Conservation (phyloP, 2,888 invertebrate species). For the Apotomis turbidana region DNA sequence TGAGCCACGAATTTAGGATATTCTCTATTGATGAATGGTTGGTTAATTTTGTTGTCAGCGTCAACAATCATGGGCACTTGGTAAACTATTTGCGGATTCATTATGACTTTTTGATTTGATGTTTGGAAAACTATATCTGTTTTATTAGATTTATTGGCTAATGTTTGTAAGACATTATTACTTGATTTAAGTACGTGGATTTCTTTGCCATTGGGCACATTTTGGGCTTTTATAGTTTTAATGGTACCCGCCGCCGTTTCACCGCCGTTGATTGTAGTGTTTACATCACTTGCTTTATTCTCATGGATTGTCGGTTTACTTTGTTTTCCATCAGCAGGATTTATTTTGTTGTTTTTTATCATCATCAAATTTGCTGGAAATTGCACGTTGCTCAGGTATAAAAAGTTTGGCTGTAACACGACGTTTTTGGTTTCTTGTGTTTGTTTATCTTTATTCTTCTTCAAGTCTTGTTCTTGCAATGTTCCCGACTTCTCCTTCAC, state of each 20-base stretch:
- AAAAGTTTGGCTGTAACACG: constrained; percentile 73
- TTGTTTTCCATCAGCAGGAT: constrained; percentile 56
- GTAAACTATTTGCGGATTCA: constrained; percentile 73
- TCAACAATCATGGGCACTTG: constrained; percentile 74
- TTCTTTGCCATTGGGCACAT: constrained; percentile 58
- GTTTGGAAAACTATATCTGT: constrained; percentile 64
- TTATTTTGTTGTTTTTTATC: constrained; percentile 71
- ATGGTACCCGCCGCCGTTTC: constrained; percentile 53
- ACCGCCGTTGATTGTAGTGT: constrained; percentile 43
- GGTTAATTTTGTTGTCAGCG: constrained; percentile 60
- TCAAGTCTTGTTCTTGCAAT: constrained; percentile 71
- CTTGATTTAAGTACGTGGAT: constrained; percentile 65
- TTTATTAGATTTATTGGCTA: constrained; percentile 63
- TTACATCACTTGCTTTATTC: constrained; percentile 53
- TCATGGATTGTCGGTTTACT: constrained; percentile 59
- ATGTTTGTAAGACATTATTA: constrained; percentile 64
- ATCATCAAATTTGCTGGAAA: constrained; percentile 78
- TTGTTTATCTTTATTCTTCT: constrained; percentile 62
- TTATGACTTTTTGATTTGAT: constrained; percentile 67
- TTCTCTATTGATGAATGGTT: constrained; percentile 58
- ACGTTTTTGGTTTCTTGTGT: constrained; percentile 67
- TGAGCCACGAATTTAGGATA: constrained; percentile 55
- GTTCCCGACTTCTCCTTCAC: constrained; percentile 80
- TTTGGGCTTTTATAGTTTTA: constrained; percentile 54
- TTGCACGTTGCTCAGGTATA: constrained; percentile 77